Conservation (phyloP, 2,797 vertebrate genomes). For the Nyctibius grandis region DNA sequence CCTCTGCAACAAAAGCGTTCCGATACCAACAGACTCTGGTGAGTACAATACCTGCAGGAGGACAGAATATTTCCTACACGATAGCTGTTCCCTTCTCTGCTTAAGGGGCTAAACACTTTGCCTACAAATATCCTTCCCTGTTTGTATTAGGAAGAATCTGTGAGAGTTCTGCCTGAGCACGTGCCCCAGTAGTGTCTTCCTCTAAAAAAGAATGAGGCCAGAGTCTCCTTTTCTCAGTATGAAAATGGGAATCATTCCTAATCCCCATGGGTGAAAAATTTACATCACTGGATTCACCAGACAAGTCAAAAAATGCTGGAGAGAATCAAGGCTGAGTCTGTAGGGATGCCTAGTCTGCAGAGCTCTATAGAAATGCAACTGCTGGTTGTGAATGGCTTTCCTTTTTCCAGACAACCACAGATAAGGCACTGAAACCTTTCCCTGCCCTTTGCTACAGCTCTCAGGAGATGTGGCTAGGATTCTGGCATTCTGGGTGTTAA, state of each 20-base stretch:
- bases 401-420: neutral
- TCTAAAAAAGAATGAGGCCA: neutral
- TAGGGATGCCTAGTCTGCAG: neutral
- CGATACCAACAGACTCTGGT: conserved; percentile 90
- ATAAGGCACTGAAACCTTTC: neutral
- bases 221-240: neutral
- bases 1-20: conserved; percentile 85
- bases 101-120: neutral
- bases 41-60: conserved; percentile 58
- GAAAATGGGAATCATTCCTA: neutral
- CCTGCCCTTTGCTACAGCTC: neutral
- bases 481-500: neutral
- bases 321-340: neutral
- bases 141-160: neutral
- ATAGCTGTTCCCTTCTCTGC: neutral
- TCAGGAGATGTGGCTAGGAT: neutral
- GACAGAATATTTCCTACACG: neutral
- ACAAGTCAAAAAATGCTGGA: neutral
- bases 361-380: neutral
- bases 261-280: neutral
- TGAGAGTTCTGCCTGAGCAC: neutral
- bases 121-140: neutral
- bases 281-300: neutral
- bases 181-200: neutral
- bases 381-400: neutral